phyloP scores from a whole-genome alignment of 2,888 invertebrate species.

The Meiosimyza platycephala region DNA sequence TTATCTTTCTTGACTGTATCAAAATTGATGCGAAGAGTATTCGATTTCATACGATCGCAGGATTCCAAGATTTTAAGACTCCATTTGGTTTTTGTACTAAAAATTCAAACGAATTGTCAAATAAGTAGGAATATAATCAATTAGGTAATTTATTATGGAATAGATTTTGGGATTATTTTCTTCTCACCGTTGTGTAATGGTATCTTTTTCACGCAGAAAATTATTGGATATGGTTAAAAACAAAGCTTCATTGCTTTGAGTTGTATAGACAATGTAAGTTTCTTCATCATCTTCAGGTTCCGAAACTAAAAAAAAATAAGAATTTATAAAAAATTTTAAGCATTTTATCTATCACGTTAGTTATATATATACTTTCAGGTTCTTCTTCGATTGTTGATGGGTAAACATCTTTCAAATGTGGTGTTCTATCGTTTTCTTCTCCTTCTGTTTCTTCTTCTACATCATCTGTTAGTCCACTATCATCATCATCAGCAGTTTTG shows the following conservation, averaged over 20 bases:
- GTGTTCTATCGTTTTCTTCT: constrained; percentile 49
- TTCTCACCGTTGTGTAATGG: constrained; percentile 64
- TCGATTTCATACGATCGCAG: constrained; percentile 68
- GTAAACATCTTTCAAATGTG: constrained; percentile 54
- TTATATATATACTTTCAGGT: constrained; percentile 45
- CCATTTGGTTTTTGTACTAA: constrained; percentile 68
- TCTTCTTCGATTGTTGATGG: constrained; percentile 45
- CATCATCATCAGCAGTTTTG: constrained; percentile 43
- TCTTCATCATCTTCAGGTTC: constrained; percentile 66
- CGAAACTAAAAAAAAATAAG: constrained; percentile 52
- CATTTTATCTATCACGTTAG: background rate
- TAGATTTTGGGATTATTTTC: background rate
- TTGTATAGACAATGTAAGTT: constrained; percentile 60
- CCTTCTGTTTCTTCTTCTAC: constrained; percentile 25
- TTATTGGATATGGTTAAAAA: constrained; percentile 69
- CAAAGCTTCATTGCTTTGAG: constrained; percentile 64
- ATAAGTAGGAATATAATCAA: background rate
- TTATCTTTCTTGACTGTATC: constrained; percentile 73
- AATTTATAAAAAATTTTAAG: background rate
- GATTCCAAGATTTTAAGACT: constrained; percentile 69
- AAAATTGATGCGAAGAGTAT: constrained; percentile 72
- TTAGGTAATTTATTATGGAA: background rate
- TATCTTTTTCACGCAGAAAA: constrained; percentile 70
- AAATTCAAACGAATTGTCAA: constrained; percentile 9
- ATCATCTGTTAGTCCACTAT: constrained; percentile 21